Evolutionary conservation across 2,113 vertebrate species (phyloP).

Genomic region (Daphoenositta chrysoptera): DNA sequence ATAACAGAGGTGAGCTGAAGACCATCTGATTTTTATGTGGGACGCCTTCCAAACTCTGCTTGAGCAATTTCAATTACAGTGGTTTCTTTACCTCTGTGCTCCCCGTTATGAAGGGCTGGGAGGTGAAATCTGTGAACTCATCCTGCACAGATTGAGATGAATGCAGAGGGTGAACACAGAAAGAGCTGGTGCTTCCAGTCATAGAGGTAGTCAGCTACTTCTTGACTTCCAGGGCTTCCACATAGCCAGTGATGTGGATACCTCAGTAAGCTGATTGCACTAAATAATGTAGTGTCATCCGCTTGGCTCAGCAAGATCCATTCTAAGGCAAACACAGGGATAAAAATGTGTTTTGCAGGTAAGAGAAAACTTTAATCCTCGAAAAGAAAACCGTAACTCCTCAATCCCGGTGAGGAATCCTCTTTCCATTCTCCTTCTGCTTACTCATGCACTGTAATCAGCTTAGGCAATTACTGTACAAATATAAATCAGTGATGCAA

Average conservation of each 20-base stretch:
- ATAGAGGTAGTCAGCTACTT: background rate
- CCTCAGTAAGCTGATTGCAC: background rate
- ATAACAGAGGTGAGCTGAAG: background rate
- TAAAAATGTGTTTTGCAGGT: background rate
- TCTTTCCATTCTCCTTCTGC: background rate
- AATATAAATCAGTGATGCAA: background rate
- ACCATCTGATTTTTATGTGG: background rate
- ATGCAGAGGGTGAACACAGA: background rate
- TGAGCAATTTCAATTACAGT: background rate
- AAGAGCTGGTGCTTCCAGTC: background rate
- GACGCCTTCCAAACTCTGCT: background rate
- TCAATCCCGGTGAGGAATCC: background rate
- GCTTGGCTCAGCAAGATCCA: background rate
- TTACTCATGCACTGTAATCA: background rate
- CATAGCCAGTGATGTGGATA: background rate
- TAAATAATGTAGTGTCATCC: background rate
- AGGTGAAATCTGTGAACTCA: background rate
- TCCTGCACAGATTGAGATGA: background rate
- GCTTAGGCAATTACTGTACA: background rate
- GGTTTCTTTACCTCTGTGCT: background rate
- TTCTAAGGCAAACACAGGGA: background rate
- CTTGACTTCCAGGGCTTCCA: background rate
- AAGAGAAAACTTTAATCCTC: background rate
- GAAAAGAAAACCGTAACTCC: background rate
- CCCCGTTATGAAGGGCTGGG: accelerated